These are phyloP conservation scores for Cheilosia vulpina DNA, from an alignment of 2,888 invertebrate species.

Conservation along the genomic window DNA sequence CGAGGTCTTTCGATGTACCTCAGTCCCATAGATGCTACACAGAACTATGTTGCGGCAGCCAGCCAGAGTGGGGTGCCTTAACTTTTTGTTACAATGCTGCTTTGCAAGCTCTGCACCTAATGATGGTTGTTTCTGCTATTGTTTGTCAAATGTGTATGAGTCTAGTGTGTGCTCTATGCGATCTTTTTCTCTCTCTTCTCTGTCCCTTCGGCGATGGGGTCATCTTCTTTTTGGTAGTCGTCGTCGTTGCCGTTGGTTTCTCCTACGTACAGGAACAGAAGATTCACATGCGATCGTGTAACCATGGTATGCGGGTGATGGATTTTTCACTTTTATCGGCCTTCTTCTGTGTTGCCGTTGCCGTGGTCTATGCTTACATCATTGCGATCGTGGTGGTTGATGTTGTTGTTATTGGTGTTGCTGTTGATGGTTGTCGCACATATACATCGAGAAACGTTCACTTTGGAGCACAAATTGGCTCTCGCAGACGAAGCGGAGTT, in stretches of 20 bases:
- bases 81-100: slow-evolving; percentile 6
- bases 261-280: slow-evolving; percentile 30
- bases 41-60: slow-evolving; percentile 54
- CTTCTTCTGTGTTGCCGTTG: slow-evolving; percentile 43
- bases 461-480: slow-evolving; percentile 21
- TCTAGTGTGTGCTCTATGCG: slow-evolving; percentile 59
- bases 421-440: slow-evolving; percentile 28
- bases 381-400: slow-evolving; percentile 47
- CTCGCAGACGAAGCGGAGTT: slow-evolving; percentile 16
- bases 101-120: slow-evolving; percentile 44
- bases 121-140: slow-evolving; percentile 49
- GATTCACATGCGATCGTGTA: slow-evolving; percentile 54
- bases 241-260: not conserved
- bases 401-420: slow-evolving; percentile 27
- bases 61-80: slow-evolving; percentile 75
- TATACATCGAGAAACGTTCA: slow-evolving; percentile 59
- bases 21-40: slow-evolving; percentile 66
- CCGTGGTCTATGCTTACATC: slow-evolving; percentile 61
- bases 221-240: slow-evolving; percentile 54
- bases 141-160: slow-evolving; percentile 48
- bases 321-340: slow-evolving; percentile 50
- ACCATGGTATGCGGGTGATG: slow-evolving; percentile 62
- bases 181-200: slow-evolving; percentile 39
- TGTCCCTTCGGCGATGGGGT: slow-evolving; percentile 56
- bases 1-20: slow-evolving; percentile 70